Conservation (phyloP, 30 jellyfish, hydroid and myxozoan species). For the Mastigias papua region DNA sequence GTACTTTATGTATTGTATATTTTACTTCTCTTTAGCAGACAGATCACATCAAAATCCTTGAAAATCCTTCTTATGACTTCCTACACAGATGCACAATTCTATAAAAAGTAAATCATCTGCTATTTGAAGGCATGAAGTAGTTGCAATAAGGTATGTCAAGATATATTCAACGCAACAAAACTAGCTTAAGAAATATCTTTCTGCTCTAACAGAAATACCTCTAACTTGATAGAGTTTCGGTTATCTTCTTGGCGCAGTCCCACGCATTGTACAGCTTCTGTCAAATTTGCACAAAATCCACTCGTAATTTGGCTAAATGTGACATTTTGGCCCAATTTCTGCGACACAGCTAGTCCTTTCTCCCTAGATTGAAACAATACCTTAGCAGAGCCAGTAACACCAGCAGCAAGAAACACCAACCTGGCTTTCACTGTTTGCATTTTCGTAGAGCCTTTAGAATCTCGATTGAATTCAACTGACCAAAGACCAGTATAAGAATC, state of each 20-base stretch:
- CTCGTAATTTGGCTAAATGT: constrained; percentile 52
- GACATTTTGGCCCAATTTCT: constrained; percentile 73
- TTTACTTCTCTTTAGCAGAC: too few species aligned
- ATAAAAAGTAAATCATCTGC: too few species aligned
- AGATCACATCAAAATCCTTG: too few species aligned
- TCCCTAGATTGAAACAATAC: constrained; percentile 78
- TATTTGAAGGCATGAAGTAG: too few species aligned
- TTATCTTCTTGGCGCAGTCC: constrained; percentile 9
- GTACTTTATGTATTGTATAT: too few species aligned
- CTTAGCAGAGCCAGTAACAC: constrained; percentile 86
- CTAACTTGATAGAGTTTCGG: too few species aligned
- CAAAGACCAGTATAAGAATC: constrained; percentile 83
- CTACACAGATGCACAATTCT: too few species aligned
- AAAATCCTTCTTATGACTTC: too few species aligned
- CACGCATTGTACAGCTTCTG: not conserved
- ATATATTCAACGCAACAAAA: too few species aligned
- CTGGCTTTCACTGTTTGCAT: constrained; percentile 60
- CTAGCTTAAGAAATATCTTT: too few species aligned
- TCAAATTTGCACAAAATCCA: constrained; percentile 33
- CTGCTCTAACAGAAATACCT: too few species aligned
- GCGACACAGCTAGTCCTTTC: constrained; percentile 71
- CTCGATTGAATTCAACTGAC: constrained; percentile 62
- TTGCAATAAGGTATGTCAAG: too few species aligned
- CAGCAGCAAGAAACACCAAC: constrained; percentile 88
- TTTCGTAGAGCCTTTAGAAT: constrained; percentile 24